Percentiles rank a stretch among this genome's conserved stretches.
Conservation (phyloP, 1,140 invertebrate genomes). For the Coptotermes formosanus region DNA sequence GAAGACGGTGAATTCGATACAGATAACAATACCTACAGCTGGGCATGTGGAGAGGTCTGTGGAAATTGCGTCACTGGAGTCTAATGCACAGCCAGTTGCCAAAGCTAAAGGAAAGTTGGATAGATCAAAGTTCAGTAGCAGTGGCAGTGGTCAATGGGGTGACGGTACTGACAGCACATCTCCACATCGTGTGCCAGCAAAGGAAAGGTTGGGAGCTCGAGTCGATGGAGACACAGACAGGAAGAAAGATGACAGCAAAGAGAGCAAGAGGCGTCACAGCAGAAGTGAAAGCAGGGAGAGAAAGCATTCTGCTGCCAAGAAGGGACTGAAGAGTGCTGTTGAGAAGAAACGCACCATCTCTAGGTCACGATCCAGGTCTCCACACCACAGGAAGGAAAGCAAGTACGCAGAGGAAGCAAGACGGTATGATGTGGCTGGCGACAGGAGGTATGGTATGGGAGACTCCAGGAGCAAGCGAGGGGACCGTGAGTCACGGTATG, state of each 20-base stretch:
- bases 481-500: slow-evolving; percentile 32
- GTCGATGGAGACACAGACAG: slow-evolving; percentile 54
- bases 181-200: slow-evolving; percentile 63
- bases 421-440: slow-evolving; percentile 31
- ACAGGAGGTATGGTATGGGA: slow-evolving; percentile 35
- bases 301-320: background rate
- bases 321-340: slow-evolving; percentile 30
- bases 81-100: slow-evolving; percentile 47
- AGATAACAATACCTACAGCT: slow-evolving; percentile 33
- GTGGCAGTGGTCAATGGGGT: slow-evolving; percentile 35
- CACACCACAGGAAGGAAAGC: slow-evolving; percentile 33
- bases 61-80: slow-evolving; percentile 46
- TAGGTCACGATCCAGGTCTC: slow-evolving; percentile 31
- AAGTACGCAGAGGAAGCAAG: slow-evolving; percentile 1
- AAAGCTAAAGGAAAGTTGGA: slow-evolving; percentile 44
- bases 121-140: slow-evolving; percentile 32
- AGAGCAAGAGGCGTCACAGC: slow-evolving; percentile 28
- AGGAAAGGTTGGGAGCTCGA: slow-evolving; percentile 69
- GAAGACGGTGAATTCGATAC: slow-evolving; percentile 28
- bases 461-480: slow-evolving; percentile 37
- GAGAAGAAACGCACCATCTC: slow-evolving; percentile 29
- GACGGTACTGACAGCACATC: slow-evolving; percentile 42
- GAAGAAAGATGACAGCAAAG: slow-evolving; percentile 29
- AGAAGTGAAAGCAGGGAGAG: slow-evolving; percentile 29
- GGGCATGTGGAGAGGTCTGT: slow-evolving; percentile 39